phyloP scores from a whole-genome alignment of 2,888 invertebrate species.

The Drosophila antonietae region DNA sequence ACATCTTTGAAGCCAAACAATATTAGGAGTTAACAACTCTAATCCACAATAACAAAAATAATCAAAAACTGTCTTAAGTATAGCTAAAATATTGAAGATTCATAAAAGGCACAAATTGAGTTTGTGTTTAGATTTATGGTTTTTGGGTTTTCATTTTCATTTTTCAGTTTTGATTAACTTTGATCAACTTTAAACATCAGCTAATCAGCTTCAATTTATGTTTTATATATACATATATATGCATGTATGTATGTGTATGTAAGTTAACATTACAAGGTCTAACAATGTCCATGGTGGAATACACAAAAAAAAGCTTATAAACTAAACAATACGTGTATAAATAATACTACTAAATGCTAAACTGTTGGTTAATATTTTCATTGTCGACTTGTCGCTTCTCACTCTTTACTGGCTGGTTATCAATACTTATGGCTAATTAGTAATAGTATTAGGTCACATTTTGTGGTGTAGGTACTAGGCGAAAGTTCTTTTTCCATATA shows the following conservation, averaged over 20 bases:
- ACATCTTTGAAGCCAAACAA: neutral
- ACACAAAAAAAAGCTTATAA: slow-evolving; percentile 52
- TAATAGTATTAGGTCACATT: slow-evolving; percentile 70
- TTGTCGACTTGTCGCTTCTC: slow-evolving; percentile 35
- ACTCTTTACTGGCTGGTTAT: slow-evolving; percentile 49
- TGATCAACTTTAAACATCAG: slow-evolving; percentile 5
- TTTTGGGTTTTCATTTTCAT: slow-evolving; percentile 13
- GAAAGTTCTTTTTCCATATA: slow-evolving; percentile 19
- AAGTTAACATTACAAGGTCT: slow-evolving; percentile 67
- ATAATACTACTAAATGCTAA: slow-evolving; percentile 63
- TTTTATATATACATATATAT: neutral
- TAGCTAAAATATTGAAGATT: neutral
- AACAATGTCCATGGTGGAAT: slow-evolving; percentile 45
- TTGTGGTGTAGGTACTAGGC: slow-evolving; percentile 36
- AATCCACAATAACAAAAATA: neutral
- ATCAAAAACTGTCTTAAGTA: neutral
- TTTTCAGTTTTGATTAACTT: slow-evolving; percentile 23
- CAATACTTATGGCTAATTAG: slow-evolving; percentile 55
- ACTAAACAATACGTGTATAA: slow-evolving; percentile 45
- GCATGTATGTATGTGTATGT: slow-evolving; percentile 13
- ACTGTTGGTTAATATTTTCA: slow-evolving; percentile 23
- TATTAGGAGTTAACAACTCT: too few relatives aligned
- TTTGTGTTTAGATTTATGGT: slow-evolving; percentile 19
- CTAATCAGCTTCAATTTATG: slow-evolving; percentile 25
- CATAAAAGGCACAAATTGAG: slow-evolving; percentile 27